These are phyloP conservation scores for Oncorhynchus kisutch DNA, from an alignment of 2,113 vertebrate species.

Conservation along the genomic window DNA sequence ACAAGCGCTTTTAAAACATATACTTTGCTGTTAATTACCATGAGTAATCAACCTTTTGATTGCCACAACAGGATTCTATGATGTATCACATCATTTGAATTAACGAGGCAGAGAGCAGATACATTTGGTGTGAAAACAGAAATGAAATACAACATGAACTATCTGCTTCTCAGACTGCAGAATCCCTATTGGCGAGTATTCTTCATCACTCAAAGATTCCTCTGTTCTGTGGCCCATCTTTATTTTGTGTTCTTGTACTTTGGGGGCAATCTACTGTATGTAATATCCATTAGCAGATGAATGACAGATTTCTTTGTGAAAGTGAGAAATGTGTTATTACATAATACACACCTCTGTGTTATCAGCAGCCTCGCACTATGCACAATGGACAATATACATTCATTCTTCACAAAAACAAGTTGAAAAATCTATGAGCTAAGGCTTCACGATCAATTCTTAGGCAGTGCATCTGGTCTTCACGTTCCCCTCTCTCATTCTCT, in stretches of 20 bases:
- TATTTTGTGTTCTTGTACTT: not conserved
- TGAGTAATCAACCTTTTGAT: constrained; percentile 56
- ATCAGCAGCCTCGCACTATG: no score
- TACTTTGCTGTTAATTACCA: constrained; percentile 52
- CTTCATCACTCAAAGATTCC: not conserved
- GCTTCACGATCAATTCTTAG: constrained; percentile 48
- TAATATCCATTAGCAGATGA: no score
- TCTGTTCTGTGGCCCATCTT: not conserved
- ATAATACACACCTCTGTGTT: no score
- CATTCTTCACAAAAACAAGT: not conserved
- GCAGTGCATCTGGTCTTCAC: constrained; percentile 29
- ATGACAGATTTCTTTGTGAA: no score
- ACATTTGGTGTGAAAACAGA: constrained; percentile 22
- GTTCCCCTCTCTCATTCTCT: constrained; percentile 12
- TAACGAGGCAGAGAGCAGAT: constrained; percentile 47
- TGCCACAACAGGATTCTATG: constrained; percentile 42
- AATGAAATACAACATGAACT: constrained; percentile 4
- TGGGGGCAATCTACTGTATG: not conserved
- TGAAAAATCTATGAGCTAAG: constrained; percentile 59
- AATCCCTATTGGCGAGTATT: constrained; percentile 1
- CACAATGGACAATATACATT: no score
- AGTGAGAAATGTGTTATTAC: no score
- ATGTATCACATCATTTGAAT: constrained; percentile 45
- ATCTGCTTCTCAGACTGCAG: not conserved
- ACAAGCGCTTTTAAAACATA: constrained; percentile 31